Evolutionary conservation across 2,797 vertebrate genomes (phyloP), one percentile per base, ranked within the genome.

Genomic region (Cossypha polioptera): DNA sequence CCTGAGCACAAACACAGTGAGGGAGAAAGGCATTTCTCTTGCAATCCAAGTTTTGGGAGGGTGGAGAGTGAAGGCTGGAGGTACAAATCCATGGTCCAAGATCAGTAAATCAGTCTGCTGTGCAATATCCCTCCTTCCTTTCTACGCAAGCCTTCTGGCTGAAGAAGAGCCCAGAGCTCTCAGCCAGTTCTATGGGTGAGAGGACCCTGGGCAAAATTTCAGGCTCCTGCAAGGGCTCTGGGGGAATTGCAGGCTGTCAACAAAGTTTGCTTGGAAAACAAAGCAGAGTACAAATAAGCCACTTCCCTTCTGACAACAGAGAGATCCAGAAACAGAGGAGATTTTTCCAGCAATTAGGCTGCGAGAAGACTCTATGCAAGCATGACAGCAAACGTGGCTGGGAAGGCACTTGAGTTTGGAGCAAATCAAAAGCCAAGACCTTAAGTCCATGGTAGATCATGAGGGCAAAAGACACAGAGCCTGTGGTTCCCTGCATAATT

Each of bases 211-310:
- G 68, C 65, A 53, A 55, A 6, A 17, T 15, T 72, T 48, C 50
- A 74, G 68, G 57, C 35, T 80, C 43, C 35, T 0, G 0, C 73
- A 72, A 40, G 51, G 66, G 38, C 68, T 80, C 93, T 9, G 17
- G 24, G 73, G 90, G 20, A 88, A 86, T 51, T 65, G 28, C 33
- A 91, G 69, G 48, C 76, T 92, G 91, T 86, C 95, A 80, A 76
- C 77, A 82, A 84, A 92, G 78, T 53, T 80, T 82, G 51, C 45
- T 65, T 86, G 76, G 53, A 80, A 94, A 94, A 88, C 54, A 93
- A 63, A 92, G 35, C 38, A 75, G 50, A 47, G 25, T 14, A 47
- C 42, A 54, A 92, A 71, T 72, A 90, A 80, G 36, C 20, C 1
- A 5, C 24, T 83, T 77, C 71, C 28, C 61, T 66, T 94, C 73